Evolutionary conservation across 2,797 vertebrate genomes (phyloP), one percentile per base, ranked within the genome.

Genomic region (Falco biarmicus): DNA sequence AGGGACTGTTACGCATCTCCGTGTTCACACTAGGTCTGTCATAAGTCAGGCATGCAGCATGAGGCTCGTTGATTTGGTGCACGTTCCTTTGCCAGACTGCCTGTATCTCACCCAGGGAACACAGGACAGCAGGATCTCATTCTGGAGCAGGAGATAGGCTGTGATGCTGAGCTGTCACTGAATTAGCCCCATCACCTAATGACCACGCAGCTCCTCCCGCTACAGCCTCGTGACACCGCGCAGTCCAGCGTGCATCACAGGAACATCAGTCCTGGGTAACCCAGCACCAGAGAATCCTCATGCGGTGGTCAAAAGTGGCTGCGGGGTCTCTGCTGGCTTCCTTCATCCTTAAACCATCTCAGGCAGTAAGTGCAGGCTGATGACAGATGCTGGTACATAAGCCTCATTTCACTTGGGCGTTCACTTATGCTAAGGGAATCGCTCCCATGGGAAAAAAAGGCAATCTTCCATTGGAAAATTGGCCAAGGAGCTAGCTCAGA

Each of bases 401-500:
- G 12, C 25, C 54, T 83, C 56, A 50, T 80, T 68, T 78, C 91
- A 75, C 39, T 80, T 68, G 82, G 89, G 94, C 16, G 9, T 92
- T 95, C 69, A 81, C 64, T 90, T 83, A 17, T 7, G 78, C 71
- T 32, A 34, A 91, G 79, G 65, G 79, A 95, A 93, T 95, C 0
- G 2, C 50, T 91, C 91, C 79, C 91, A 90, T 37, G 89, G 75
- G 89, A 82, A 93, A 81, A 69, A 80, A 81, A 41, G 61, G 89
- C 86, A 83, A 57, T 45, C 56, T 92, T 94, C 76, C 69, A 57
- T 6, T 88, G 91, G 89, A 97, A 95, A 92, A 71, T 2, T 91
- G 94, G 88, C 83, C 86, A 95, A 93, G 77, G 19, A 93, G 53
- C 69, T 60, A 83, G 89, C 89, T 97, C 84, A 91, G 89, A 96